phyloP scores from a whole-genome alignment of 2,888 invertebrate species.

The Polydrusus tereticollis region DNA sequence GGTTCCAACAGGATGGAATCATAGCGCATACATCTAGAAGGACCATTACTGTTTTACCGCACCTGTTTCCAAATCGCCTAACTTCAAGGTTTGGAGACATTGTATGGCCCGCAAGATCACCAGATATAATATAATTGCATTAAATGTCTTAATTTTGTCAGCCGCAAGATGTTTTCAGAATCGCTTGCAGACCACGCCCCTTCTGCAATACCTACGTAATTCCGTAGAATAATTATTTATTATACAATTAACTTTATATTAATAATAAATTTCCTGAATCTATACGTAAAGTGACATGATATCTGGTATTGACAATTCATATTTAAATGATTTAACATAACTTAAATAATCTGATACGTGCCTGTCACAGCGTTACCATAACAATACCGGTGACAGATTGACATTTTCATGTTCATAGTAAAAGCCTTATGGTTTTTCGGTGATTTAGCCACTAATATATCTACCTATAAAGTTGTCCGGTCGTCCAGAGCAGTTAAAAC shows the following conservation, averaged over 20 bases:
- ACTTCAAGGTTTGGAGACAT: no score
- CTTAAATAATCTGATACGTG: slow-evolving; percentile 10
- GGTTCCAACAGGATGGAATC: no score
- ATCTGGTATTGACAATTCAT: not conserved
- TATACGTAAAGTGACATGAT: not conserved
- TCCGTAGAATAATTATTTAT: slow-evolving; percentile 2
- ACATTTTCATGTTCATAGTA: slow-evolving; percentile 43
- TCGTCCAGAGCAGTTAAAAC: slow-evolving; percentile 40
- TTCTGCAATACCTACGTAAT: not conserved
- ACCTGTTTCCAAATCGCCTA: no score
- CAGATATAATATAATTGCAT: no score
- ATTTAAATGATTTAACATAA: not conserved
- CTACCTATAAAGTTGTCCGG: slow-evolving; percentile 41
- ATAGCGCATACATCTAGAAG: no score
- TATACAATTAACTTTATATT: not conserved
- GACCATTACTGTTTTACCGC: no score
- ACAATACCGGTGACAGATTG: slow-evolving; percentile 45
- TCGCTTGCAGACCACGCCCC: not conserved
- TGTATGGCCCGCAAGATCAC: no score
- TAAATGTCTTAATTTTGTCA: no score
- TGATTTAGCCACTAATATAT: slow-evolving; percentile 44
- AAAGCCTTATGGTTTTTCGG: slow-evolving; percentile 46
- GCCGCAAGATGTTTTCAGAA: no score
- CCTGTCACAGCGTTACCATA: slow-evolving; percentile 29
- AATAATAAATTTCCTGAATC: not conserved